Base-by-base conservation (phyloP, 2,888 invertebrate genomes). In the Drosophila silvestris region DNA sequence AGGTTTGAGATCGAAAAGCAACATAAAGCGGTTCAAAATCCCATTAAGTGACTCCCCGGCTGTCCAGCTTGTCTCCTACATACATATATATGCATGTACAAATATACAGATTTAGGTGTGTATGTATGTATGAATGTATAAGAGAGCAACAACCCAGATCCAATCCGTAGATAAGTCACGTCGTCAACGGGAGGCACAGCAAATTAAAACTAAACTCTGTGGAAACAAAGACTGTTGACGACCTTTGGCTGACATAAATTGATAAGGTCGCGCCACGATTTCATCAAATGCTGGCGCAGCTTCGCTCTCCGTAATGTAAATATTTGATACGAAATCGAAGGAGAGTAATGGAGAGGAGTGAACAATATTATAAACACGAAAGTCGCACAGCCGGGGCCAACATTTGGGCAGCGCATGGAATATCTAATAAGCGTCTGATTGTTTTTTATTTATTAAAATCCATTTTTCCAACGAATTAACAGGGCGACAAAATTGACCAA, bases 171-270 rank as follows among this genome's bases (percentile, higher is more conserved):
- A 78, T 78, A 68, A 77, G 77, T 77, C 79, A 67, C 70, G 72
- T 71, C 64, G 72, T 64, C 71, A 64, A 59, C 63, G 54, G 32
- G 44, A 54, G 59, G 7, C 44, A 39, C 51, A 41, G 50, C 66
- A 72, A 81, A 81, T 74, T 78, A 81, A 83, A 81, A 74, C 82
- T 81, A 78, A 82, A 72, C 65, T 52, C 74, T 54, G 76, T 65
- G 47, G 44, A 64, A 71, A 52, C 62, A 61, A 64, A 64, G 73
- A 64, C 69, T 62, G 69, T 72, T 59, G 58, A 56, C 68, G 84
- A 84, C 84, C 84, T 84, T 65, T 70, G 59, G 51, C 70, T 85
- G 84, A 82, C 84, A 86, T 70, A 75, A 86, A 84, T 86, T 85
- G 84, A 85, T 86, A 86, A 85, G 76, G 82, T 73, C 64, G 79